Percentiles rank a stretch among this genome's conserved stretches.
These are phyloP conservation scores for Standfussiana lucernea DNA, from an alignment of 2,888 invertebrate species.

Conservation along the genomic window DNA sequence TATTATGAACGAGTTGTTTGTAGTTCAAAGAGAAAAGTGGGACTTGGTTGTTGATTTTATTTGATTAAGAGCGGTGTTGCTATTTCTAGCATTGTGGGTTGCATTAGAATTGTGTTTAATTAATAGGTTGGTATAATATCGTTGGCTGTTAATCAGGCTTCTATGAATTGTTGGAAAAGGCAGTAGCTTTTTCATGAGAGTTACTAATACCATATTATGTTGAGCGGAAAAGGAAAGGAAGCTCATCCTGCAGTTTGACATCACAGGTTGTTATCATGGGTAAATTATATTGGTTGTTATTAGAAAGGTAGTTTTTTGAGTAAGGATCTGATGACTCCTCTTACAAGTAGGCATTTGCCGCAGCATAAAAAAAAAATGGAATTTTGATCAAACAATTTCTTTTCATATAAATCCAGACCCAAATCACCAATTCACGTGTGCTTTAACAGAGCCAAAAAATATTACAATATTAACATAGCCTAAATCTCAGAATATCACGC, in stretches of 20 bases:
- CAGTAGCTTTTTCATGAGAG: neutral
- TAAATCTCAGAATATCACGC: conserved; percentile 20
- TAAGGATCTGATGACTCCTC: neutral
- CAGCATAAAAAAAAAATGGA: neutral
- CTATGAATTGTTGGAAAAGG: neutral
- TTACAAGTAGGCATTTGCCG: neutral
- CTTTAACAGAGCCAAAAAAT: neutral
- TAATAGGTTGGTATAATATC: neutral
- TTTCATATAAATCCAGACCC: neutral
- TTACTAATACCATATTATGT: neutral
- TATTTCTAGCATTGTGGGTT: neutral
- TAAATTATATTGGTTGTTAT: neutral
- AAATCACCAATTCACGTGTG: neutral
- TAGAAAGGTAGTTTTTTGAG: neutral
- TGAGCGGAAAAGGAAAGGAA: neutral
- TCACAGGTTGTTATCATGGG: neutral
- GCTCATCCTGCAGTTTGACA: neutral
- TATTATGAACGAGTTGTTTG: conserved; percentile 37
- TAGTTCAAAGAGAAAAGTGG: conserved; percentile 16
- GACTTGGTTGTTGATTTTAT: conserved; percentile 10
- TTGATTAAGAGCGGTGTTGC: neutral
- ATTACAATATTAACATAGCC: conserved; percentile 5
- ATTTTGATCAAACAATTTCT: neutral
- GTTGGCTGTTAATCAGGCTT: neutral
- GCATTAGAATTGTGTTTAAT: neutral